Base-by-base conservation (phyloP, 2,888 invertebrate genomes). In the Dascillus cervinus region DNA sequence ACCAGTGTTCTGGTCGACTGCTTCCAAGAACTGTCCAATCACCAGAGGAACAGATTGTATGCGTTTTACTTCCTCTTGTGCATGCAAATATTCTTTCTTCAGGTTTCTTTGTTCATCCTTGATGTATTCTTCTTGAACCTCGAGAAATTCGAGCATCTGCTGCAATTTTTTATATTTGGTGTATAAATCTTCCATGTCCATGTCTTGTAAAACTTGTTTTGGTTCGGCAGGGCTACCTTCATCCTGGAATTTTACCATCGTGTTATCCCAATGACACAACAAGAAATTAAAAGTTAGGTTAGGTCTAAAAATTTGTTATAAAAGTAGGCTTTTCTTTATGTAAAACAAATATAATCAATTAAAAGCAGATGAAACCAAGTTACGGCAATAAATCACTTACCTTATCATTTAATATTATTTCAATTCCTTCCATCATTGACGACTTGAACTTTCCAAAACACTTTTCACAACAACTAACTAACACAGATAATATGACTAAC, bases 1-100 rank as follows among this genome's bases (percentile, higher is more conserved):
- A 39, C 97, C 98, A 44, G 96, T 96, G 59, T 98, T 96, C 62
- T 95, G 97, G 66, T 99, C 98, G 19, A 99, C 96, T 38, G 98
- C 97, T 70, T 98, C 98, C 47, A 99, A 72, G 65, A 98, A 98
- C 65, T 98, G 98, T 1, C 98, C 98, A 60, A 98, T 98, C 1
- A 98, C 97, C 30, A 98, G 72, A 2, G 98, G 98, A 11, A 98
- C 98, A 40, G 96, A 96, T 61, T 98, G 97, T 56, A 99, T 99
- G 22, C 97, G 79, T 63, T 98, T 98, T 1, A 98, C 97, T 70
- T 92, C 89, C 58, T 90, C 89, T 58, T 98, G 97, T 1, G 98
- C 98, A 66, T 98, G 98, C 2, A 98, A 72, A 65, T 97, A 95
- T 64, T 98, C 98, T 55, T 98, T 98, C 62, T 97, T 97, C 32